Percentiles rank a stretch among this genome's conserved stretches.
phyloP scores from a whole-genome alignment of 2,888 invertebrate species.

The Drymonia ruficornis region DNA sequence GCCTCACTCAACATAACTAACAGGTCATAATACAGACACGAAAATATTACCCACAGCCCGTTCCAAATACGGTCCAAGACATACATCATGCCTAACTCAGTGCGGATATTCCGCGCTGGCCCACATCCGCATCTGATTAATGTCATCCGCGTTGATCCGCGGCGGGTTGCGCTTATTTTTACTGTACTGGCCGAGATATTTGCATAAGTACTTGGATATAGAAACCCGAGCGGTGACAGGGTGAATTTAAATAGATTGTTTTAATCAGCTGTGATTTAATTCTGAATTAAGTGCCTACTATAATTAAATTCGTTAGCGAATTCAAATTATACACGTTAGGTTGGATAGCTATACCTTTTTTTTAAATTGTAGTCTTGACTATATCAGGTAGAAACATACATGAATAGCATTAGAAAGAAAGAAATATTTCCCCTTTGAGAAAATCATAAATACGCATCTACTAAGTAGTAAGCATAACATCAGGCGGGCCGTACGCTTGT shows the following conservation, averaged over 20 bases:
- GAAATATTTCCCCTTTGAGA: no score
- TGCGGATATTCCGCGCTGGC: not conserved
- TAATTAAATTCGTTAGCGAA: no score
- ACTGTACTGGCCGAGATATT: not conserved
- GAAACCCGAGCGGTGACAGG: constrained; percentile 8
- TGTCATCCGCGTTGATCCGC: not conserved
- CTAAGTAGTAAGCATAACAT: no score
- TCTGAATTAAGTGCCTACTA: no score
- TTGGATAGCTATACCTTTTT: no score
- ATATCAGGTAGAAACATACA: no score
- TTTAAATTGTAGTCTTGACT: no score
- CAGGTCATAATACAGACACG: constrained; percentile 22
- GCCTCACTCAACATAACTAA: no score
- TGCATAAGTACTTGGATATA: constrained; percentile 30
- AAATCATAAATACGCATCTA: no score
- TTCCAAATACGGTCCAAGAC: not conserved
- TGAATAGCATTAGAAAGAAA: not conserved
- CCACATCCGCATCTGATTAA: constrained; percentile 4
- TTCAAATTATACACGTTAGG: no score
- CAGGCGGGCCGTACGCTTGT: no score
- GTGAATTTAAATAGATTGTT: not conserved
- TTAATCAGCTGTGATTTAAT: not conserved
- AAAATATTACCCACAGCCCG: constrained; percentile 9
- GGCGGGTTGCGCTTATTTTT: constrained; percentile 7
- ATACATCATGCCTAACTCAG: not conserved